A percentile compares a stretch with the other conserved stretches of the same genome.
Conservation (phyloP, 2,113 vertebrate genomes). For the Dromas ardeola region DNA sequence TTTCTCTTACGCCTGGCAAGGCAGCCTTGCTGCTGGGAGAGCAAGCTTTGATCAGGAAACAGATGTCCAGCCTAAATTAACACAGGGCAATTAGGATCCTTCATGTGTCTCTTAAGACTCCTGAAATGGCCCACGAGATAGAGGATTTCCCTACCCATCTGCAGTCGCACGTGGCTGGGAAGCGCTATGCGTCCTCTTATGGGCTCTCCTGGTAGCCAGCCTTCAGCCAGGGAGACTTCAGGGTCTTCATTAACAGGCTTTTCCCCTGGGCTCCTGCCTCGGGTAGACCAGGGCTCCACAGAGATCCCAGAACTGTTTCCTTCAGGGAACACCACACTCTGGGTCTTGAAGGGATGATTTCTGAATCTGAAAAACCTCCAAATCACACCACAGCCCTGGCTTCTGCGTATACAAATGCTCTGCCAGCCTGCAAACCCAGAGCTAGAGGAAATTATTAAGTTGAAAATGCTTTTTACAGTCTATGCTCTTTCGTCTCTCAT, state of each 20-base stretch:
- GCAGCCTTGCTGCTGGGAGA: not conserved
- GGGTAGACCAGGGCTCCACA: not conserved
- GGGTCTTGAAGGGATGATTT: not conserved
- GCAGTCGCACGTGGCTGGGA: not conserved
- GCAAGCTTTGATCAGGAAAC: not conserved
- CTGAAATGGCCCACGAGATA: not conserved
- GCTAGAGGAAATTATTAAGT: not conserved
- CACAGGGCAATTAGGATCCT: not conserved
- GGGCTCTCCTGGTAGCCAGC: not conserved
- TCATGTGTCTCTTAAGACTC: not conserved
- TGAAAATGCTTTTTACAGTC: not conserved
- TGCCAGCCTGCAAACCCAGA: not conserved
- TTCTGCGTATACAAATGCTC: not conserved
- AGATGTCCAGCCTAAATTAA: constrained; percentile 28
- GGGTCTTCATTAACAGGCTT: not conserved
- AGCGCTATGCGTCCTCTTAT: not conserved
- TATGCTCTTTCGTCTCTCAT: not conserved
- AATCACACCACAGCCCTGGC: not conserved
- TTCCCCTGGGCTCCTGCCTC: not conserved
- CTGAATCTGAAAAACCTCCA: not conserved
- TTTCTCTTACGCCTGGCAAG: not conserved
- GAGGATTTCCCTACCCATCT: constrained; percentile 4
- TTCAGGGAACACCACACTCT: not conserved
- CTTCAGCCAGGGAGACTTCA: not conserved
- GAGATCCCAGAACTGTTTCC: not conserved